These are phyloP conservation scores for Stigmatopora nigra DNA, from an alignment of 2,113 vertebrate genomes.

Conservation along the genomic window DNA sequence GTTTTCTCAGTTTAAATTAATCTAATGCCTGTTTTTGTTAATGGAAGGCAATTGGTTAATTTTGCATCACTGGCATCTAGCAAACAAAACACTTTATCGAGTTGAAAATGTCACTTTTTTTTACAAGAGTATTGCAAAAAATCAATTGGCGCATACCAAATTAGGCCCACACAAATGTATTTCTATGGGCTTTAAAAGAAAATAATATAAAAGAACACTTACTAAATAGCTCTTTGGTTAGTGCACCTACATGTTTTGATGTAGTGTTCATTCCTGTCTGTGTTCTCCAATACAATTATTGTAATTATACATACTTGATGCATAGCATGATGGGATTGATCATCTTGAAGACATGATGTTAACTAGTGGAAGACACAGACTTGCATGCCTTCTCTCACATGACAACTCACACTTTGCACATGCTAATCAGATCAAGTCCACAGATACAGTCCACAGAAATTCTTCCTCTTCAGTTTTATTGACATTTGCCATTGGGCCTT, in stretches of 20 bases:
- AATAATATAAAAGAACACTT: neutral
- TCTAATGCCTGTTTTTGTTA: no score
- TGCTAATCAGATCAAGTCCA: slow-evolving; percentile 2
- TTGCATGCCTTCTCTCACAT: slow-evolving; percentile 25
- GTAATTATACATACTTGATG: neutral
- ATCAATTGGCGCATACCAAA: no score
- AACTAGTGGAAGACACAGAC: slow-evolving; percentile 1
- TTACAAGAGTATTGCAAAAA: no score
- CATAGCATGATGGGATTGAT: neutral
- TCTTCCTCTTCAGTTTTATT: neutral
- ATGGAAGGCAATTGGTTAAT: no score
- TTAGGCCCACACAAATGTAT: no score
- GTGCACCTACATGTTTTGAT: neutral
- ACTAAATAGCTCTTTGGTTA: neutral
- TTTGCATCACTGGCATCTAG: no score
- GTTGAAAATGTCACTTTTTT: no score
- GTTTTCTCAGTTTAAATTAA: no score
- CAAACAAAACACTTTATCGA: no score
- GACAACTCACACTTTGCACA: neutral
- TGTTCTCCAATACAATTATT: neutral
- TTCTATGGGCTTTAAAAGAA: no score
- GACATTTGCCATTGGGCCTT: neutral
- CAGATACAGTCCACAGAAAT: slow-evolving; percentile 3
- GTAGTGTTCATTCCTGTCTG: neutral
- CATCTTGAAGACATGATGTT: neutral